phyloP scores from a whole-genome alignment of 2,888 invertebrate genomes.

The Tricholauxania praeusta region DNA sequence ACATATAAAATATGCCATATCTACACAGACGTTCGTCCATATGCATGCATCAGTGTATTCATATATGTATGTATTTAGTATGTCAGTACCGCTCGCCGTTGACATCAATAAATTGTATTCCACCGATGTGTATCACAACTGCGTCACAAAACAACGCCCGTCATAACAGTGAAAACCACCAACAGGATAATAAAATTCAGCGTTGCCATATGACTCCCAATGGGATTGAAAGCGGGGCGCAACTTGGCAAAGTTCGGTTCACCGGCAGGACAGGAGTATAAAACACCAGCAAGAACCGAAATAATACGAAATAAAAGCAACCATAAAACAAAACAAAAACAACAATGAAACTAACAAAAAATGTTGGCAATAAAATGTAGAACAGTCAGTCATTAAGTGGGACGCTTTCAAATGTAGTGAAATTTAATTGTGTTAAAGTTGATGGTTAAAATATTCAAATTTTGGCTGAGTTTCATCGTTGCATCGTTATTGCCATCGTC shows the following conservation, averaged over 20 bases:
- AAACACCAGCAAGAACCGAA: too few species aligned
- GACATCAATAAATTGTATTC: slow-evolving; percentile 28
- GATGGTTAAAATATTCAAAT: slow-evolving; percentile 2
- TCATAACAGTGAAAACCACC: slow-evolving; percentile 18
- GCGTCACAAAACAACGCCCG: slow-evolving; percentile 16
- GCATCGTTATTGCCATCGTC: background rate
- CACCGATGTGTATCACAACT: slow-evolving; percentile 13
- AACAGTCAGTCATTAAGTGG: background rate
- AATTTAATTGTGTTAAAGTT: slow-evolving; percentile 7
- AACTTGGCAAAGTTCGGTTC: too few species aligned
- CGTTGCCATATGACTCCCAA: slow-evolving; percentile 34
- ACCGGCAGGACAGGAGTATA: too few species aligned
- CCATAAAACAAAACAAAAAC: too few species aligned
- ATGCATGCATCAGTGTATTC: background rate
- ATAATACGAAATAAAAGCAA: too few species aligned
- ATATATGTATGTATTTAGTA: background rate
- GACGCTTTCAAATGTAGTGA: slow-evolving; percentile 12
- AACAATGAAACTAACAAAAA: background rate
- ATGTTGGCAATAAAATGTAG: slow-evolving; percentile 19
- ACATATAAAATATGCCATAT: slow-evolving; percentile 16
- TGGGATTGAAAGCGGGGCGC: slow-evolving; percentile 6
- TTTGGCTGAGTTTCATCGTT: background rate
- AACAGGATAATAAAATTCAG: slow-evolving; percentile 31
- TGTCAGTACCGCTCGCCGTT: slow-evolving; percentile 3
- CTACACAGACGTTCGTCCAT: background rate